Percentiles rank a stretch among this genome's conserved stretches.
Evolutionary conservation across 2,888 invertebrate genomes (phyloP).

Genomic region (Hermaeophaga mercurialis): DNA sequence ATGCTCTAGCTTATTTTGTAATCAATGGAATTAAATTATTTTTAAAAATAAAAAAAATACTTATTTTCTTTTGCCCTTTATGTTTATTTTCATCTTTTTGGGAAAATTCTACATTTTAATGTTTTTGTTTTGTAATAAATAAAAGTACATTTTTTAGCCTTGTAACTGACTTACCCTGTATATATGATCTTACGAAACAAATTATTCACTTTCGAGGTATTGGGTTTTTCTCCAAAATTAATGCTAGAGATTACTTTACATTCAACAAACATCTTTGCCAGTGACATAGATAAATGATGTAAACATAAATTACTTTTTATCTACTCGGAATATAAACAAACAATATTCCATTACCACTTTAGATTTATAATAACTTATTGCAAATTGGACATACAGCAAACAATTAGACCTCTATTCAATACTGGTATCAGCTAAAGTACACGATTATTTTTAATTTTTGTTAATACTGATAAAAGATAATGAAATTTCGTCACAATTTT

Average conservation of each 20-base stretch:
- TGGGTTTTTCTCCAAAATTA: background rate
- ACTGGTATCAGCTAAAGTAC: constrained; percentile 8
- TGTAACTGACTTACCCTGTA: too few species aligned
- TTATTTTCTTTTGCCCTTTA: too few species aligned
- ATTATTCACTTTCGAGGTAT: too few species aligned
- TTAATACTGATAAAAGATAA: constrained; percentile 25
- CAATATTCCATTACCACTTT: background rate
- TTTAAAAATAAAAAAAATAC: too few species aligned
- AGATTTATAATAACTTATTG: background rate
- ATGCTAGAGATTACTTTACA: too few species aligned
- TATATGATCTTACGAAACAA: too few species aligned
- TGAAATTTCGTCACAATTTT: constrained; percentile 9
- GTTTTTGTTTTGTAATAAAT: too few species aligned
- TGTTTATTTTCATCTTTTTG: too few species aligned
- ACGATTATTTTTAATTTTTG: constrained; percentile 16
- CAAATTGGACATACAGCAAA: background rate
- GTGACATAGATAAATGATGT: background rate
- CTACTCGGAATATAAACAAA: constrained; percentile 1
- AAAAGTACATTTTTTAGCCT: too few species aligned
- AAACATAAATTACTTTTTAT: constrained; percentile 1
- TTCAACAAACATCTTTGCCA: background rate
- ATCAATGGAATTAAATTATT: too few species aligned
- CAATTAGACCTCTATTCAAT: background rate
- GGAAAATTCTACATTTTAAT: too few species aligned
- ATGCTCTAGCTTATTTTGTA: too few species aligned